Conservation (phyloP, 2,113 vertebrate species). For the Nanorana parkeri region DNA sequence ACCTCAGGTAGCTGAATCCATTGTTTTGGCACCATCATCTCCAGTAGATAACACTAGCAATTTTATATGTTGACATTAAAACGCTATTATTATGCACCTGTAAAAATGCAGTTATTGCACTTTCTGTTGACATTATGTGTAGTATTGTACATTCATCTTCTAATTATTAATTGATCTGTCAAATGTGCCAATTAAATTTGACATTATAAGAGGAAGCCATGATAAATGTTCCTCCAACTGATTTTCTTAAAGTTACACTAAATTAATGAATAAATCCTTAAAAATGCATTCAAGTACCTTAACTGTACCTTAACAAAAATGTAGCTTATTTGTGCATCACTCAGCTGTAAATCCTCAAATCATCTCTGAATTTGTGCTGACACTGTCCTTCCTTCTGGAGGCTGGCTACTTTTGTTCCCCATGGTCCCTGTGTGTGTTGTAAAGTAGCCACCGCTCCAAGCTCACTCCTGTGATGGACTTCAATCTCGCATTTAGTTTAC, state of each 20-base stretch:
- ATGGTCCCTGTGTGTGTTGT: too few relatives aligned
- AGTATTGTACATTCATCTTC: constrained; percentile 11
- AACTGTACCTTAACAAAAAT: too few relatives aligned
- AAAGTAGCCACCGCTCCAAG: too few relatives aligned
- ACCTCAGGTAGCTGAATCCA: constrained; percentile 8
- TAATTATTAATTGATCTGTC: constrained; percentile 3
- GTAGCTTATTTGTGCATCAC: too few relatives aligned
- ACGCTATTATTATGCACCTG: constrained; percentile 30
- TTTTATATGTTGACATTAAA: constrained; percentile 40
- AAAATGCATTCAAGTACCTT: too few relatives aligned
- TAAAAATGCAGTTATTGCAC: constrained; percentile 20
- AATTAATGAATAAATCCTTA: too few relatives aligned
- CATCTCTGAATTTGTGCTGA: too few relatives aligned
- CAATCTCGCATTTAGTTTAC: too few relatives aligned
- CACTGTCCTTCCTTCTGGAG: too few relatives aligned
- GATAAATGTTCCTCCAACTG: neutral
- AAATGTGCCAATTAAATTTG: neutral
- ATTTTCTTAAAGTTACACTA: neutral
- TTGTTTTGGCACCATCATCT: constrained; percentile 6
- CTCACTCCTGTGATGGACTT: too few relatives aligned
- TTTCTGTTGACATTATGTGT: constrained; percentile 8
- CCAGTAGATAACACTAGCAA: constrained; percentile 15
- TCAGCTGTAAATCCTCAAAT: too few relatives aligned
- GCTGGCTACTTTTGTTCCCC: too few relatives aligned
- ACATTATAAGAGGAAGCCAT: neutral